These are phyloP conservation scores for Ichneumoninae sp. DNA, from an alignment of 2,888 invertebrate species.

Conservation along the genomic window DNA sequence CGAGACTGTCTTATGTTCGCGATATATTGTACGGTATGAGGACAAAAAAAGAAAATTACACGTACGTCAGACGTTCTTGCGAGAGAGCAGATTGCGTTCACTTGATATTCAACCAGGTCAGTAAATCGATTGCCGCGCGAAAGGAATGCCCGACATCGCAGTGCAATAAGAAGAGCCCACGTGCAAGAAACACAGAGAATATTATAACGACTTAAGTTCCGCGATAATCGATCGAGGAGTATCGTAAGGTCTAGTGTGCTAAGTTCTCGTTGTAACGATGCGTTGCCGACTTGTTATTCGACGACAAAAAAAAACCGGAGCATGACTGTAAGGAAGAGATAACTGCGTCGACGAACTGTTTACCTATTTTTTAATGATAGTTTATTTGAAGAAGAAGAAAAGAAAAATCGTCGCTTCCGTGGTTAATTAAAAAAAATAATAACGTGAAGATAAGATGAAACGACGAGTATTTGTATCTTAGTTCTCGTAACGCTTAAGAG, in stretches of 20 bases:
- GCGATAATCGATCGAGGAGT: slow-evolving; percentile 30
- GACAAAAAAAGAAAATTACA: slow-evolving; percentile 15
- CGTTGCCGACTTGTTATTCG: slow-evolving; percentile 25
- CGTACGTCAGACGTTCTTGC: slow-evolving; percentile 22
- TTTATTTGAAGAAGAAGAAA: slow-evolving; percentile 32
- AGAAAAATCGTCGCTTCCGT: slow-evolving; percentile 36
- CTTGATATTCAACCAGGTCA: slow-evolving; percentile 41
- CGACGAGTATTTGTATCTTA: slow-evolving; percentile 64
- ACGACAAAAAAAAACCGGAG: slow-evolving; percentile 20
- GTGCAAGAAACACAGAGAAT: slow-evolving; percentile 41
- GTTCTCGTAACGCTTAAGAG: slow-evolving; percentile 58
- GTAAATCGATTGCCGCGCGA: slow-evolving; percentile 36
- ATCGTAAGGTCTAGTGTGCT: slow-evolving; percentile 1
- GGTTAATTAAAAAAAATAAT: slow-evolving; percentile 11
- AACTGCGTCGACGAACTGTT: slow-evolving; percentile 40
- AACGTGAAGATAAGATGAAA: slow-evolving; percentile 23
- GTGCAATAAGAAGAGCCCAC: slow-evolving; percentile 53
- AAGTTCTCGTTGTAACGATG: slow-evolving; percentile 7
- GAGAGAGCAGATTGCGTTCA: slow-evolving; percentile 22
- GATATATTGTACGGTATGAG: slow-evolving; percentile 10
- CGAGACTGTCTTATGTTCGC: slow-evolving; percentile 41
- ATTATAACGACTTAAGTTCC: slow-evolving; percentile 10
- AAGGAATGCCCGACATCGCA: slow-evolving; percentile 29
- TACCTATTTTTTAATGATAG: slow-evolving; percentile 59
- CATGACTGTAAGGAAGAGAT: slow-evolving; percentile 2